Evolutionary conservation across 2,888 invertebrate species (phyloP).

Genomic region (Melipona beecheii): DNA sequence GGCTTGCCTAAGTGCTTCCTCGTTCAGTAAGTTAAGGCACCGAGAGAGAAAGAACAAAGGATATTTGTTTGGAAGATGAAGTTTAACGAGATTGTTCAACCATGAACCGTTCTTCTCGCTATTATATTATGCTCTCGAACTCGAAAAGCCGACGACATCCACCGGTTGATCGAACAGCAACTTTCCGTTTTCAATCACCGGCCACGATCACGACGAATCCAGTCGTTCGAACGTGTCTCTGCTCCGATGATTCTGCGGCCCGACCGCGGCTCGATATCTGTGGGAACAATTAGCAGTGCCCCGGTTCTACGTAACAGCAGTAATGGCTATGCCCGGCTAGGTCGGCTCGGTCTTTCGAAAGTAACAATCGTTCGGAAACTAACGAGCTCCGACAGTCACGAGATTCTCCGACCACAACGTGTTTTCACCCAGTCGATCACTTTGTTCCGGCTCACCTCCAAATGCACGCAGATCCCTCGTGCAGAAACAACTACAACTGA

Average conservation of each 20-base stretch:
- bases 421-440: constrained; percentile 32
- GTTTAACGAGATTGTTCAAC: constrained; percentile 36
- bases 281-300: constrained; percentile 65
- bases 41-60: not conserved
- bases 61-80: constrained; percentile 2
- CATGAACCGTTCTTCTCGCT: constrained; percentile 51
- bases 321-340: constrained; percentile 22
- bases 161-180: constrained; percentile 58
- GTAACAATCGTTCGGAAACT: constrained; percentile 22
- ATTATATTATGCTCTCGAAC: constrained; percentile 21
- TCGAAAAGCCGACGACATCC: constrained; percentile 62
- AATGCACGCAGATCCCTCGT: constrained; percentile 8
- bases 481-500: constrained; percentile 14
- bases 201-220: constrained; percentile 47
- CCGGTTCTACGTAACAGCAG: constrained; percentile 31
- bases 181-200: constrained; percentile 44
- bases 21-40: not conserved
- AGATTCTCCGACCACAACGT: constrained; percentile 34
- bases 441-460: constrained; percentile 16
- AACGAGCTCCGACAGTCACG: constrained; percentile 29
- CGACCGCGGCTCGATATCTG: constrained; percentile 46
- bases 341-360: constrained; percentile 36
- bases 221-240: constrained; percentile 21
- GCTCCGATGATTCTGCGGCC: constrained; percentile 21
- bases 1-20: constrained; percentile 11